phyloP scores from a whole-genome alignment of 2,797 vertebrate genomes.

The Oophaga sylvatica region DNA sequence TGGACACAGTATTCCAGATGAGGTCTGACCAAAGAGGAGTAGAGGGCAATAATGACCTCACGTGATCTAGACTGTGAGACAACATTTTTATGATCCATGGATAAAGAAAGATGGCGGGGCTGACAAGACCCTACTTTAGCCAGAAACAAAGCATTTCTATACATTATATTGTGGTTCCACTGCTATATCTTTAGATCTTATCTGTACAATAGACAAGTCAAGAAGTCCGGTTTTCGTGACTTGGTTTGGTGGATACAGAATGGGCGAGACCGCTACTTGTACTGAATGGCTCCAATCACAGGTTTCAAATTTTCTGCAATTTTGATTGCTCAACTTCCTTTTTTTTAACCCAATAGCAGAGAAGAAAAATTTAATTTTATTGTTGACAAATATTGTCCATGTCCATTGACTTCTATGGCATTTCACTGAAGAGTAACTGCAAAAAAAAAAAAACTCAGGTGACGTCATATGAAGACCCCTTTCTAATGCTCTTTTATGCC shows the following conservation, averaged over 20 bases:
- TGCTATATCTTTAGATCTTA: neutral
- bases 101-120: slow-evolving; percentile 41
- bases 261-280: neutral
- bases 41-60: no score
- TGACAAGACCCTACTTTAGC: slow-evolving; percentile 6
- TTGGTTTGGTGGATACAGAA: neutral
- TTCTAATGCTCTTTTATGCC: neutral
- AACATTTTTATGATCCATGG: slow-evolving; percentile 48
- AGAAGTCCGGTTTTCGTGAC: neutral
- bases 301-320: neutral
- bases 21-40: no score
- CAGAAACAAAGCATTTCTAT: neutral
- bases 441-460: neutral
- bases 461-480: neutral
- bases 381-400: neutral
- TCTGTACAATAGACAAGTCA: neutral
- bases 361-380: neutral
- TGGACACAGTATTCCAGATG: no score
- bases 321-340: neutral
- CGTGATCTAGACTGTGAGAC: neutral
- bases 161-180: neutral
- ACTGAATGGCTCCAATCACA: neutral
- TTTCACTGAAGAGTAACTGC: neutral
- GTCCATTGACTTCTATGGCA: neutral
- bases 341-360: neutral